Percentiles rank a stretch among this genome's conserved stretches.
These are phyloP conservation scores for Anadara kagoshimensis DNA, from an alignment of 1,140 invertebrate genomes.

Conservation along the genomic window DNA sequence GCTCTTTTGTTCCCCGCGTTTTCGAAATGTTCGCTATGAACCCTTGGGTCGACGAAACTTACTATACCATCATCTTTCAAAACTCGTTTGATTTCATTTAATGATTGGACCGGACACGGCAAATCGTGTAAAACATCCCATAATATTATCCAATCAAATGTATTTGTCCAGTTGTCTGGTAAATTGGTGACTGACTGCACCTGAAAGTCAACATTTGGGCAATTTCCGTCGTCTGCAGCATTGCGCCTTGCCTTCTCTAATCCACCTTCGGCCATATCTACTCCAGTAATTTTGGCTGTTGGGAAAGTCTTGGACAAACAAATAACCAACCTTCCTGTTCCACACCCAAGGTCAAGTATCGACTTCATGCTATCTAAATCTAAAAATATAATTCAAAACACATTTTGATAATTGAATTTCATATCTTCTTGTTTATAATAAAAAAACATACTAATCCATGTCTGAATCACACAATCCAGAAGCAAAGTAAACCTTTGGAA, in stretches of 20 bases:
- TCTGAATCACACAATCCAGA: too few species aligned
- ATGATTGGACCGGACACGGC: conserved; percentile 1
- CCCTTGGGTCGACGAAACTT: conserved; percentile 9
- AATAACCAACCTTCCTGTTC: conserved; percentile 12
- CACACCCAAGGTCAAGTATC: conserved; percentile 33
- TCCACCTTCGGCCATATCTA: conserved; percentile 9
- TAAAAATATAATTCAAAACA: not conserved
- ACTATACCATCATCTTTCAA: conserved; percentile 25
- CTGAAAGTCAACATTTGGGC: not conserved
- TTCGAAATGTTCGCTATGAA: conserved; percentile 2
- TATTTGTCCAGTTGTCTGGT: not conserved
- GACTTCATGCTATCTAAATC: not conserved
- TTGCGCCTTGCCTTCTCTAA: not conserved
- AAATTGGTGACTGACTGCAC: not conserved
- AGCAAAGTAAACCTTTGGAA: too few species aligned
- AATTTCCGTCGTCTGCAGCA: not conserved
- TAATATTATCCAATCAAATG: conserved; percentile 25
- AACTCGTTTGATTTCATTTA: conserved; percentile 10
- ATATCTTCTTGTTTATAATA: too few species aligned
- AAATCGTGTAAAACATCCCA: conserved; percentile 38
- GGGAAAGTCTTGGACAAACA: conserved; percentile 7
- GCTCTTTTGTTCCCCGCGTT: conserved; percentile 8
- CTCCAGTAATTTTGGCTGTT: not conserved
- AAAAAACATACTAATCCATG: too few species aligned
- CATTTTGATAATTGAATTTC: too few species aligned